Evolutionary conservation across 1,140 invertebrate genomes (phyloP).

Genomic region (Lordiphosa stackelbergi): DNA sequence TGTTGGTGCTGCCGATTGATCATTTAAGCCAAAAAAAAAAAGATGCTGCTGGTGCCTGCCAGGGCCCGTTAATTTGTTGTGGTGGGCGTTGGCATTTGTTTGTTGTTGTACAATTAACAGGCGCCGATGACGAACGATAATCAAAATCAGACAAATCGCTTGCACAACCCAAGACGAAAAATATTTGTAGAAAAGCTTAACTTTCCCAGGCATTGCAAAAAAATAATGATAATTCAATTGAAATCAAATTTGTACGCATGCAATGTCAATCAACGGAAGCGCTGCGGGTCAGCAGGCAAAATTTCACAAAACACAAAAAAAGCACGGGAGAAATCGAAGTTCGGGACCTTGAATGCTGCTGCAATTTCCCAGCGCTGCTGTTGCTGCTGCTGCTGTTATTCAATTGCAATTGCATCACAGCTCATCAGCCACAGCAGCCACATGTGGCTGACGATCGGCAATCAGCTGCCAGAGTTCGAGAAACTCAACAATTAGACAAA

Average conservation of each 20-base stretch:
- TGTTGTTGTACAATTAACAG: constrained; percentile 57
- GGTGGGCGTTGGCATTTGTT: constrained; percentile 62
- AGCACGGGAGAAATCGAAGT: constrained; percentile 57
- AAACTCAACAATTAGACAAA: constrained; percentile 67
- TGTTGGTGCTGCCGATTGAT: constrained; percentile 69
- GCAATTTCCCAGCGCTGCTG: constrained; percentile 48
- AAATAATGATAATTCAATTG: constrained; percentile 33
- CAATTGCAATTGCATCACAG: constrained; percentile 68
- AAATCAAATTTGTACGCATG: constrained; percentile 51
- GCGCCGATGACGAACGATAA: constrained; percentile 55
- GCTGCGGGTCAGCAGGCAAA: constrained; percentile 64
- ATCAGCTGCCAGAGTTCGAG: constrained; percentile 57
- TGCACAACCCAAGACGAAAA: constrained; percentile 47
- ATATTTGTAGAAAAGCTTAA: constrained; percentile 10
- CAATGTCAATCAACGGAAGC: constrained; percentile 66
- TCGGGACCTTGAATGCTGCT: constrained; percentile 63
- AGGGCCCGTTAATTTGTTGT: constrained; percentile 63
- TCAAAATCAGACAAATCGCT: constrained; percentile 55
- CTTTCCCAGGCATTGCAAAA: constrained; percentile 11
- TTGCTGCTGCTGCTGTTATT: constrained; percentile 37
- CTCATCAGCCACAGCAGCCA: constrained; percentile 21
- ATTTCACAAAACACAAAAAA: constrained; percentile 34
- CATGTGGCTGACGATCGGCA: constrained; percentile 27
- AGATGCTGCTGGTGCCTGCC: constrained; percentile 28
- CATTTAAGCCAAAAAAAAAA: constrained; percentile 66